These are phyloP conservation scores for Hydrotaea cyrtoneurina DNA, from an alignment of 2,888 invertebrate genomes.

Conservation along the genomic window DNA sequence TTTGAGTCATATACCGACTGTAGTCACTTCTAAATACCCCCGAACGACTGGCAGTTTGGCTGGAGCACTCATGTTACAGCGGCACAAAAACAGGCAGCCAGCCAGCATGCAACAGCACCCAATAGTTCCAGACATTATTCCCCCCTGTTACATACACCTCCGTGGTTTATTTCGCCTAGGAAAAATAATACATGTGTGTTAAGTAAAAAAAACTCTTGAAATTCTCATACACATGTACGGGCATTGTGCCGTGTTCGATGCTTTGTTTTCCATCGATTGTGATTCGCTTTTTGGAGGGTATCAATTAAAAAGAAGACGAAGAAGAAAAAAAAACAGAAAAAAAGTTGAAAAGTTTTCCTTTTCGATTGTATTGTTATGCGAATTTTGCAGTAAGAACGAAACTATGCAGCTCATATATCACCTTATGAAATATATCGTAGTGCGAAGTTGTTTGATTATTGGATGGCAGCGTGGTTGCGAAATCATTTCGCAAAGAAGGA, in stretches of 20 bases:
- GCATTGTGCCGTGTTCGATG: neutral
- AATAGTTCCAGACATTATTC: slow-evolving; percentile 2
- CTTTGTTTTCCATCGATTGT: slow-evolving; percentile 23
- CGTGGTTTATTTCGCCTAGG: too few relatives aligned
- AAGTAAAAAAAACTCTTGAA: slow-evolving; percentile 40
- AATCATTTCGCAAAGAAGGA: neutral
- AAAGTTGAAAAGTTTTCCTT: slow-evolving; percentile 24
- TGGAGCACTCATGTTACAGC: neutral
- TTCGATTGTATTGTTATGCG: slow-evolving; percentile 11
- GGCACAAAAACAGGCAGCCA: neutral
- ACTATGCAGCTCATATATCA: slow-evolving; percentile 19
- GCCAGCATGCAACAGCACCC: neutral
- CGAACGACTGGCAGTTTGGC: neutral
- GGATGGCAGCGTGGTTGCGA: neutral
- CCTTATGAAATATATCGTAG: neutral
- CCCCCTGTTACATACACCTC: neutral
- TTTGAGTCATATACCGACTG: slow-evolving; percentile 10
- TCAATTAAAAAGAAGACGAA: slow-evolving; percentile 27
- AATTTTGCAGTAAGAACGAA: neutral
- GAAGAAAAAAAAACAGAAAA: neutral
- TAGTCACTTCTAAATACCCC: neutral
- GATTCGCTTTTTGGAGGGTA: neutral
- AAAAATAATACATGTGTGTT: neutral
- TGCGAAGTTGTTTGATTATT: neutral
- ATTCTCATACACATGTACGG: slow-evolving; percentile 9